Base-by-base conservation (phyloP, 2,113 vertebrate species). In the Forbesichthys papilliferus region DNA sequence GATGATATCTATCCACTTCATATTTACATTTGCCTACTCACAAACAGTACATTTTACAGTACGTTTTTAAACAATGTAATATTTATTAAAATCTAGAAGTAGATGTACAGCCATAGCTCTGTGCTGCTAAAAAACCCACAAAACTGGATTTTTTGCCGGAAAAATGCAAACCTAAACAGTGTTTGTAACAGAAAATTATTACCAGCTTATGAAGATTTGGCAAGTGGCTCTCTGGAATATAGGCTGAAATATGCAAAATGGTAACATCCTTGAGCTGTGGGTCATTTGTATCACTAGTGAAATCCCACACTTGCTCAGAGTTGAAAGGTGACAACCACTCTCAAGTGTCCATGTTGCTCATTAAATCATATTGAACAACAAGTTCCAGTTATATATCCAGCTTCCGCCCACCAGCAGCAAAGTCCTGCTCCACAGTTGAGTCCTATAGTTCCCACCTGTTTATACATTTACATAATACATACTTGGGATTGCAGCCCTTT, bases 371-470 rank as follows among this genome's bases (percentile, higher is more conserved):
- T 74, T 63, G 74, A 87, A 82, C 69, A 69, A 76, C 54, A 47
- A 78, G 69, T 79, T 86, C 27, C 80, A 60, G 68, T 75, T 74
- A 69, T 83, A 84, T 81, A 84, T 78, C 76, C 79, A 77, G 82
- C 81, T 84, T 80, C 87, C 88, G n/a, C 89, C 89, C 88, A 90
- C 90, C 75, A 75, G 42, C 63, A 51, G 49, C 55, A 79, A 68
- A 42, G 48, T 18, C 11, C 59, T 10, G 73, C 68, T 70, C 60
- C 63, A 54, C 27, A 60, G 75, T 64, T 75, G 76, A 66, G 16
- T 18, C 73, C 71, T 78, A 66, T 67, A 71, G 34, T 71, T 78
- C 65, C 69, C 58, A 64, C 69, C 64, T 11, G 75, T 69, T 85
- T 68, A 64, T 49, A 73, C 3, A 9, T 90, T 90, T 89, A 88